Percentiles rank a stretch among this genome's conserved stretches.
Evolutionary conservation across 2,113 vertebrate genomes (phyloP).

Genomic region (Sitta europaea): DNA sequence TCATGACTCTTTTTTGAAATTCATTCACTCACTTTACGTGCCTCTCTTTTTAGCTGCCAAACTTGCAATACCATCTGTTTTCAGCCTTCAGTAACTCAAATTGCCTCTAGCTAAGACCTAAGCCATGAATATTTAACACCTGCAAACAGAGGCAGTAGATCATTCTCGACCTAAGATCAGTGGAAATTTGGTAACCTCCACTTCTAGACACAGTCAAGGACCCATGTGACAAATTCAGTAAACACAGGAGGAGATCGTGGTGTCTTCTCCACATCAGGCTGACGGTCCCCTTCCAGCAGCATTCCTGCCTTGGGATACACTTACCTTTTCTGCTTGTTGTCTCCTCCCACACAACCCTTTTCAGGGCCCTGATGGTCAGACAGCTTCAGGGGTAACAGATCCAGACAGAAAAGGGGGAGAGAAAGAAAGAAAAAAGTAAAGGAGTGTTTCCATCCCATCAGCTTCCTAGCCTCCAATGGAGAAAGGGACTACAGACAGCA

Average conservation of each 20-base stretch:
- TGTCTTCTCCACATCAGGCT: not conserved
- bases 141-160: not conserved
- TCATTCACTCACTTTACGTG: constrained; percentile 17
- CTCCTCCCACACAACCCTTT: not conserved
- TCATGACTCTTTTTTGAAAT: constrained; percentile 27
- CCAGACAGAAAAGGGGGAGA: accelerated
- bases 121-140: constrained; percentile 31
- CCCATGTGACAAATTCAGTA: not conserved
- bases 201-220: not conserved
- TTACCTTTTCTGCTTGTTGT: not conserved
- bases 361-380: accelerated
- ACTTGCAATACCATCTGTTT: constrained; percentile 35
- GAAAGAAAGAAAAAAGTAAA: not conserved
- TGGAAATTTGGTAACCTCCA: not conserved
- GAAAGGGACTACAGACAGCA: not conserved
- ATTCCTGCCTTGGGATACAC: not conserved
- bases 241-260: not conserved
- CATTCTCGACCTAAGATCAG: not conserved
- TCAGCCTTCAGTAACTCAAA: not conserved
- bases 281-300: not conserved
- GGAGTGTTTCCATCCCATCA: accelerated
- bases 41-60: not conserved
- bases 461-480: not conserved
- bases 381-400: not conserved
- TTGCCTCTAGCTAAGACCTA: not conserved